These are phyloP conservation scores for Trilocha varians DNA, from an alignment of 2,888 invertebrate genomes.

Conservation along the genomic window DNA sequence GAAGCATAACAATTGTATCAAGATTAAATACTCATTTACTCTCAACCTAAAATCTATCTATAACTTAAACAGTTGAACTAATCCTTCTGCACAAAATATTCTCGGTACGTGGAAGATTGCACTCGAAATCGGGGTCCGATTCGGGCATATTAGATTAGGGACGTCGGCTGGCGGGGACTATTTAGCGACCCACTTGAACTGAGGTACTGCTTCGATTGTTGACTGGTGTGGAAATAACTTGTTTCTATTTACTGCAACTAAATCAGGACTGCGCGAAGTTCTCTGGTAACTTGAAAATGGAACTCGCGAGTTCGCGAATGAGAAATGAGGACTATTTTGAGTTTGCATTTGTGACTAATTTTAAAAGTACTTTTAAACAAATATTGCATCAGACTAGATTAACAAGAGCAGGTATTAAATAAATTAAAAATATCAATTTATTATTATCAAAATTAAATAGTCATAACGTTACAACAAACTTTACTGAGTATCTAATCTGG, in stretches of 20 bases:
- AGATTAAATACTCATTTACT: not conserved
- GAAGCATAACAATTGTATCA: too few species aligned
- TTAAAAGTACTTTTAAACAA: too few species aligned
- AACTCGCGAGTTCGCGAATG: too few species aligned
- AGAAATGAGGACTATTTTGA: too few species aligned
- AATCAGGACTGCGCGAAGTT: not conserved
- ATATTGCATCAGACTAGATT: too few species aligned
- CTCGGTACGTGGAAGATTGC: conserved; percentile 34
- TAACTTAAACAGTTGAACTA: not conserved
- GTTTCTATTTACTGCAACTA: not conserved
- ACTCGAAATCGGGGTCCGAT: conserved; percentile 29
- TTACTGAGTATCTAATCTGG: too few species aligned
- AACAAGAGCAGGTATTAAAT: too few species aligned
- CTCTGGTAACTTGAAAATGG: too few species aligned
- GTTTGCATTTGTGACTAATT: too few species aligned
- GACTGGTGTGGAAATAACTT: conserved; percentile 19
- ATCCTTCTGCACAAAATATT: conserved; percentile 2
- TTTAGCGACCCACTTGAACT: conserved; percentile 44
- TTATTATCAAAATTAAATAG: too few species aligned
- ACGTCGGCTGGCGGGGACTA: conserved; percentile 44
- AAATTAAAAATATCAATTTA: too few species aligned
- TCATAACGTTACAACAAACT: too few species aligned
- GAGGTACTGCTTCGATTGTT: conserved; percentile 21
- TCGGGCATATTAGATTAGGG: conserved; percentile 56
- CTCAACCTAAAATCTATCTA: not conserved